Evolutionary conservation across 2,797 vertebrate species (phyloP), one percentile per base, ranked within the genome.

Genomic region (Limnodromus scolopaceus): DNA sequence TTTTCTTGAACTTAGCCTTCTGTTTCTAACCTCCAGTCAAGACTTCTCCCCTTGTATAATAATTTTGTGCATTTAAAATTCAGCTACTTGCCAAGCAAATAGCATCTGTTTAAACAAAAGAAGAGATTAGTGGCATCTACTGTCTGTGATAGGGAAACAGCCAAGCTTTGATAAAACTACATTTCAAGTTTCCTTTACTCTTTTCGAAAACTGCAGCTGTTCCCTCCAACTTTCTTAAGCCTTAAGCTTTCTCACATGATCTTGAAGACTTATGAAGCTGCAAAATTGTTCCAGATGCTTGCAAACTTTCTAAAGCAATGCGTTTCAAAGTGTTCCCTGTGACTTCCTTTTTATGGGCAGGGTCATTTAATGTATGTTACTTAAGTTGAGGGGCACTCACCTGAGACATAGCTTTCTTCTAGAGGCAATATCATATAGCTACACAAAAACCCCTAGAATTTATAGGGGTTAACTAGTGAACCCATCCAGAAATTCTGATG

Each of bases 41-140:
- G 55, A 46, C 57, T 91, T 82, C 36, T 74, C 23, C 20, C 13
- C 32, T 72, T 72, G 24, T 53, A 89, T 43, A 84, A 94, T 45
- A 95, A 87, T 53, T 80, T 53, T 51, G 41, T 58, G 20, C 19
- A 18, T 49, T 87, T 85, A 89, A 87, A 93, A 93, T 96, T 95
- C 88, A 95, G 49, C 25, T 72, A 61, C 89, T 91, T 78, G 48
- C 66, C 76, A 79, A 70, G 71, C 45, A 81, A 94, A 66, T 72
- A 85, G 46, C 86, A 94, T 92, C 84, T 95, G 89, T 92, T 95
- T 84, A 95, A 96, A 95, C 78, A 93, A 85, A 87, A 95, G 18
- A 93, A 92, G 89, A 78, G 69, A 96, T 96, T 97, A 96, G 82
- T 86, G 61, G 45, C 0, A 16, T 91, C 77, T 90, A 88, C 51